Percentiles rank a stretch among this genome's conserved stretches.
Evolutionary conservation across 2,888 invertebrate genomes (phyloP).

Genomic region (Caenorhabditis sp.): DNA sequence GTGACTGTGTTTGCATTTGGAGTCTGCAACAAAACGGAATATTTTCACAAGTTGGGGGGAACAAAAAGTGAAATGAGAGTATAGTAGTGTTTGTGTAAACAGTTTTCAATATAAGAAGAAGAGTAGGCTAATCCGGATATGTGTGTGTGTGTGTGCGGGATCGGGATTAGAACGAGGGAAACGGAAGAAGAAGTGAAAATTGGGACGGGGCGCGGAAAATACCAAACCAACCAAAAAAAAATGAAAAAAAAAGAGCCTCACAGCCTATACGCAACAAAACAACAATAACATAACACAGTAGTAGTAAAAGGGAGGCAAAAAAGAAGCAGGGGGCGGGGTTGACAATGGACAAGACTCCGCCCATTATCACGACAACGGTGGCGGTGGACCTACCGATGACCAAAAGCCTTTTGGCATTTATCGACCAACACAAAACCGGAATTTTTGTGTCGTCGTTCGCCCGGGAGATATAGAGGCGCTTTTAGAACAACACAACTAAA

Average conservation of each 20-base stretch:
- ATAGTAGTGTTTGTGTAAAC: too few species aligned
- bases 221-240: too few species aligned
- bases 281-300: too few species aligned
- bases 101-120: background rate
- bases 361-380: too few species aligned
- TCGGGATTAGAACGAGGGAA: background rate
- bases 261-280: too few species aligned
- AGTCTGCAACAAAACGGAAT: background rate
- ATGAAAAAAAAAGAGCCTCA: too few species aligned
- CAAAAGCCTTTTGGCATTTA: background rate
- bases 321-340: too few species aligned
- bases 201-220: too few species aligned
- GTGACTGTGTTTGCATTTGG: background rate
- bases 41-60: background rate
- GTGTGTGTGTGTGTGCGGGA: background rate
- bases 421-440: background rate
- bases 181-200: too few species aligned
- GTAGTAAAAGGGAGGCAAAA: too few species aligned
- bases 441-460: background rate
- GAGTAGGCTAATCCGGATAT: background rate
- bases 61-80: background rate
- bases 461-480: background rate
- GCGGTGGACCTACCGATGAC: background rate
- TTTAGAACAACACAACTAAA: background rate
- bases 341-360: too few species aligned